Evolutionary conservation across 2,888 invertebrate species (phyloP), one percentile per base, ranked within the genome.

Genomic region (Mesorhabditis spiculigera): DNA sequence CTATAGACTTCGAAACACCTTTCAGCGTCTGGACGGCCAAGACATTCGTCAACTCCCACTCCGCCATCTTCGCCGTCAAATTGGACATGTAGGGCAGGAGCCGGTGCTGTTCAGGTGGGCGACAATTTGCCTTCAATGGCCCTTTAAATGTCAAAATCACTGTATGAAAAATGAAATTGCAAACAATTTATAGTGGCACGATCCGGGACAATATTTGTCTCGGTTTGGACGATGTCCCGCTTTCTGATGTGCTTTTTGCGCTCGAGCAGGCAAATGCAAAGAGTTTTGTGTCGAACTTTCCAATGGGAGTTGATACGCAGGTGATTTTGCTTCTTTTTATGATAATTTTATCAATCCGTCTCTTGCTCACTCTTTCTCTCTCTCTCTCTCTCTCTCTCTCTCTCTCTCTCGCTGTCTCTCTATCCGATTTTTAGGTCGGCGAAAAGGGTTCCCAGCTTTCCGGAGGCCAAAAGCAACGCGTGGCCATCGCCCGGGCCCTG

Each of bases 391-490:
- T 28, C 28, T 28, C 28, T 28, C 28, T 28, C 28, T 28, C 28
- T 28, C 28, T 28, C 28, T 28, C 28, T 28, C 28, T 28, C 28
- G 28, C 28, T 28, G 28, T 28, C 28, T 28, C 28, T 28, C 28
- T 28, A 28, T 28, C 28, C 28, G 28, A 28, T 28, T 28, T 28
- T 28, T 28, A 50, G 0, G 89, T 92, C 71, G 92, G 92, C 58
- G 90, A 91, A 66, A 91, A 91, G 85, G 92, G 92, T 4, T 90
- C 91, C 0, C 92, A 92, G 79, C 86, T 92, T 69, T 91, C 92
- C 0, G 93, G 93, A 42, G 93, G 93, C 0, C 93, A 94, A 87
- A 93, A 93, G 86, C 93, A 93, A 86, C 88, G 93, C 70, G 91
- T 94, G 65, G 93, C 93, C n/a, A 93, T 93, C 72, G 93, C 93